Evolutionary conservation across 1,140 invertebrate species (phyloP), one percentile per base, ranked within the genome.

Genomic region (Eumaeus atala): DNA sequence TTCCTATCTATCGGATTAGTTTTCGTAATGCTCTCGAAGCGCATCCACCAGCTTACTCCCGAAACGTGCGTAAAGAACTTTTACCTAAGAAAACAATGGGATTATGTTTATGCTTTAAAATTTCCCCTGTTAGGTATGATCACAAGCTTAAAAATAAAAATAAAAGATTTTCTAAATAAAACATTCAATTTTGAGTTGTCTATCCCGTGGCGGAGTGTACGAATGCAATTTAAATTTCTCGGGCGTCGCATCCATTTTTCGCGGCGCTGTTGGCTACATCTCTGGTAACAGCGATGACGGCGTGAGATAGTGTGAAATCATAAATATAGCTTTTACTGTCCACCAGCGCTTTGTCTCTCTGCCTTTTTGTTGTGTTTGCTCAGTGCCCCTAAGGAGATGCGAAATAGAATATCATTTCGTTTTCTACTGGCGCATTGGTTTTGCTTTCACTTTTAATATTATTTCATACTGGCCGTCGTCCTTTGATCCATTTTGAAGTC

Each of bases 251-350:
- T 67, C 70, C 67, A 67, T 62, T 61, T 61, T 69, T 68, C 63
- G 44, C 59, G 21, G 21, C 48, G 52, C 38, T 56, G n/a, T 21
- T 47, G 52, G 50, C 55, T 53, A 61, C 60, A 58, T 56, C 58
- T 56, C 51, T 47, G 56, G 37, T 14, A 57, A 62, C 72, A 58
- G 68, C 68, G 77, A 78, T 78, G 77, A 78, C 72, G 74, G 64
- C 49, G 51, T 35, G 56, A 62, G 78, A 79, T 79, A 79, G 62
- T 64, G 71, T 73, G 72, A 77, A 82, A 82, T 79, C 76, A 79
- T 82, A 82, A 81, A 81, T 78, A 81, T 71, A 71, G 65, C 71
- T 74, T 73, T 77, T 74, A 66, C 70, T 66, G 70, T 74, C 70
- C 61, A 63, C 67, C 61, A 67, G 54, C 50, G 70, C 66, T 71